Evolutionary conservation across 1,140 invertebrate genomes (phyloP), one percentile per base, ranked within the genome.

Genomic region (Brachystomella parvula): DNA sequence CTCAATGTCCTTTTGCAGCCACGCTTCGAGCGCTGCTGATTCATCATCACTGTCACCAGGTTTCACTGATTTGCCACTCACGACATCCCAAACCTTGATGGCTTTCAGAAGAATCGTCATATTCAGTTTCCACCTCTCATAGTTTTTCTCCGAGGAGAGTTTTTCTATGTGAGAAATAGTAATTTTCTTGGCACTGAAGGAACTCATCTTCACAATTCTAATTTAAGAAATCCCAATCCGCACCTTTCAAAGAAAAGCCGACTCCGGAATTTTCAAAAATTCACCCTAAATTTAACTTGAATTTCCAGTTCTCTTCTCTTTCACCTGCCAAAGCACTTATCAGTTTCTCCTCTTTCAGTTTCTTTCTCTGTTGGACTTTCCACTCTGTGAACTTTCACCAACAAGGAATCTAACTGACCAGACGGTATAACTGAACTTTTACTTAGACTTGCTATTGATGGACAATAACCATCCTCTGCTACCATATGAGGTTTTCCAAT

Each of bases 81-180:
- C 39, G 39, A 44, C 39, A 44, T 44, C 39, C 39, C 39, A 44
- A 44, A 44, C 39, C n/a, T 44, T n/a, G n/a, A n/a, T n/a, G 39
- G 39, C 39, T 44, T 44, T 44, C n/a, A 44, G 39, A 44, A 44
- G 9, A 9, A 44, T 44, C 9, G 39, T 44, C 9, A 44, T 44
- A 9, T 44, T 9, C n/a, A 44, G 39, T n/a, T 44, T 44, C 39
- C 39, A 44, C 39, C 39, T 44, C 9, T 9, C 39, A 44, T 44
- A 44, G n/a, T 44, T 44, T n/a, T 9, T 44, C 9, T 44, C 39
- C n/a, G n/a, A n/a, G n/a, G 9, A 9, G n/a, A 44, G 39, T 44
- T 44, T 44, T 9, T 12, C 39, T 12, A 44, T 44, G n/a, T n/a
- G 9, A n/a, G 39, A 9, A n/a, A 44, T 44, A n/a, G 9, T n/a